Conservation (phyloP, 2,797 vertebrate genomes). For the Hylomyscus alleni region DNA sequence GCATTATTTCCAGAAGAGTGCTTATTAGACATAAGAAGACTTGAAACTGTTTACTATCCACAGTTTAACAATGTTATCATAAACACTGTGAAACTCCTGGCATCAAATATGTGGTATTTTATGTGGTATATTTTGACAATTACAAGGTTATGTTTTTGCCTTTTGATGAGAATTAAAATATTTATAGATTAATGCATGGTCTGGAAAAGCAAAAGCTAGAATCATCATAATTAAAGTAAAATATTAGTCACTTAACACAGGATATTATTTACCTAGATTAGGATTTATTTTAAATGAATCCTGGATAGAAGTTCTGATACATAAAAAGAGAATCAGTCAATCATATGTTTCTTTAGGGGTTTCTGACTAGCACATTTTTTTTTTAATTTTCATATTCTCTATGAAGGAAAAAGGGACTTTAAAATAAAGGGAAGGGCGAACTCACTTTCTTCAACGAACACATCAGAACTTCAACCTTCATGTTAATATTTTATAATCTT, state of each 20-base stretch:
- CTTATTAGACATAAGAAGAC: not conserved
- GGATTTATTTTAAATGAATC: conserved; percentile 49
- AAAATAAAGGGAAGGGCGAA: not conserved
- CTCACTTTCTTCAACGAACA: conserved; percentile 75
- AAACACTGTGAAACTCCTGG: not conserved
- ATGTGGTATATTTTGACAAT: not conserved
- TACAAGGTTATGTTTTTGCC: not conserved
- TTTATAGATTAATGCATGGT: not conserved
- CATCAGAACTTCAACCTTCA: conserved; percentile 75
- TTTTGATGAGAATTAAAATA: conserved; percentile 14
- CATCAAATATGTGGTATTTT: not conserved
- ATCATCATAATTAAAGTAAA: not conserved
- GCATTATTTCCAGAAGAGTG: not conserved
- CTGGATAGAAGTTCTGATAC: not conserved
- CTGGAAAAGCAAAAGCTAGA: not conserved
- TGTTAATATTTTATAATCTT: conserved; percentile 89
- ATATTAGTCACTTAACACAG: conserved; percentile 27
- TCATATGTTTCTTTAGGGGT: conserved; percentile 2
- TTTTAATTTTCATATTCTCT: conserved; percentile 23
- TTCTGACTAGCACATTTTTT: not conserved
- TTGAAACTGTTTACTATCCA: not conserved
- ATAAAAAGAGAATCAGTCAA: conserved; percentile 32
- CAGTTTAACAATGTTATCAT: not conserved
- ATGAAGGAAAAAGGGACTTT: conserved; percentile 16
- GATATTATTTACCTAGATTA: not conserved